phyloP scores from a whole-genome alignment of 2,888 invertebrate species.

The Aleiodes testaceus region DNA sequence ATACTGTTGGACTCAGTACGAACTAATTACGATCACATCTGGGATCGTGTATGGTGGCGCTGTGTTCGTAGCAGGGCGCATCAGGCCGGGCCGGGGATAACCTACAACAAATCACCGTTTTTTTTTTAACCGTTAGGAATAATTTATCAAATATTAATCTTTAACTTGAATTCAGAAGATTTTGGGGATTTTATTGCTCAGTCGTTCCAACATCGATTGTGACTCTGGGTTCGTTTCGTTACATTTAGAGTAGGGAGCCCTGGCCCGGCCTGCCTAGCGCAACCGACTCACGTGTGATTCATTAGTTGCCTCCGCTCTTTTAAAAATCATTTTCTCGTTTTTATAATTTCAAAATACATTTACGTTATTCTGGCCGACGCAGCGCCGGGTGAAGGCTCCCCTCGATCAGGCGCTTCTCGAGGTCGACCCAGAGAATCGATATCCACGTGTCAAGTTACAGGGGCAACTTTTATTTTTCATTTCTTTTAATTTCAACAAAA shows the following conservation, averaged over 20 bases:
- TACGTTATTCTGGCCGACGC: constrained; percentile 30
- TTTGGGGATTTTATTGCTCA: constrained; percentile 32
- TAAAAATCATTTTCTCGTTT: constrained; percentile 15
- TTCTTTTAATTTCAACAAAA: background rate
- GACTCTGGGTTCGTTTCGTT: constrained; percentile 33
- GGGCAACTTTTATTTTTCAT: constrained; percentile 12
- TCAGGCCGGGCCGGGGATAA: constrained; percentile 73
- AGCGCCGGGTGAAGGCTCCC: constrained; percentile 62
- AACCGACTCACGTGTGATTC: constrained; percentile 45
- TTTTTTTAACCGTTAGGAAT: constrained; percentile 53
- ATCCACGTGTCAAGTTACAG: constrained; percentile 31
- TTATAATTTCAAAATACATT: constrained; percentile 9
- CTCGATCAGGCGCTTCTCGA: constrained; percentile 46
- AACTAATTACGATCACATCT: constrained; percentile 62
- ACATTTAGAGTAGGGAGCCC: constrained; percentile 60
- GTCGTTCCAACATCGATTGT: constrained; percentile 21
- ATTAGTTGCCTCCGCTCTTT: constrained; percentile 14
- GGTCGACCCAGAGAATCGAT: constrained; percentile 35
- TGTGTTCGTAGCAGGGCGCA: constrained; percentile 70
- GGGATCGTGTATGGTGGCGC: constrained; percentile 63
- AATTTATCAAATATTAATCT: constrained; percentile 38
- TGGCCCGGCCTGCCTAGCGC: constrained; percentile 72
- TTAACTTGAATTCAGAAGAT: constrained; percentile 32
- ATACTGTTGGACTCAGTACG: constrained; percentile 60
- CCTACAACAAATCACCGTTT: constrained; percentile 70